Base-by-base conservation (phyloP, 2,113 vertebrate genomes). In the Lethenteron camtschaticum region DNA sequence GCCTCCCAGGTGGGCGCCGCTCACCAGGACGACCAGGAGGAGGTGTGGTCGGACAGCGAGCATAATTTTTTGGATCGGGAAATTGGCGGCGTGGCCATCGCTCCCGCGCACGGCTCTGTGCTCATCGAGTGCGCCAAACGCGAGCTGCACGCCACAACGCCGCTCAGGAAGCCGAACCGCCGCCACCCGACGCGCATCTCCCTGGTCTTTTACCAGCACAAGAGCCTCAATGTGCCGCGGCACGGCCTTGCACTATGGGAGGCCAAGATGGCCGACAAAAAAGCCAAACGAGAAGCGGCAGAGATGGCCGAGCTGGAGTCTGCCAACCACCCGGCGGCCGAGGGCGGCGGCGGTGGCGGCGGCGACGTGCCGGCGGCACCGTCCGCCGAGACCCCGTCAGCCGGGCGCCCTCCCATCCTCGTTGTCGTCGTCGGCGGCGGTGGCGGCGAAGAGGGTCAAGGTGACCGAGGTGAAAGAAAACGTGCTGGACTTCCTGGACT, bases 121-220 rank as follows among this genome's bases (percentile, higher is more conserved):
- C 82, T 99, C 68, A 95, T 96, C 0, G 94, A 96, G 77, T 96
- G 92, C 2, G 90, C 94, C 68, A 82, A 89, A 68, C 81, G 94
- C 2, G 94, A 96, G 78, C 83, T 99, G 11, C 94, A 99, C 0
- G 94, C 94, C 74, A 99, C 94, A 77, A 96, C 94, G 0, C 92
- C 94, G 0, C 82, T 99, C 72, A 96, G 88, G 82, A 95, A 80
- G 69, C 94, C 94, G 20, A 86, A 99, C 78, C 89, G 94, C 73
- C 83, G 85, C 73, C 92, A 96, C 75, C 94, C 94, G 20, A 86
- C 87, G 9, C 90, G 94, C 76, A 99, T 99, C 81, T 96, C 94
- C 73, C 81, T 99, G 74, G 94, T 99, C 72, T 99, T 99, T 80
- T 99, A 99, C 86, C 94, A 99, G 86, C 94, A 99, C 84, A 99